These are phyloP conservation scores for Engystomops pustulosus DNA, from an alignment of 2,113 vertebrate genomes.

Conservation along the genomic window DNA sequence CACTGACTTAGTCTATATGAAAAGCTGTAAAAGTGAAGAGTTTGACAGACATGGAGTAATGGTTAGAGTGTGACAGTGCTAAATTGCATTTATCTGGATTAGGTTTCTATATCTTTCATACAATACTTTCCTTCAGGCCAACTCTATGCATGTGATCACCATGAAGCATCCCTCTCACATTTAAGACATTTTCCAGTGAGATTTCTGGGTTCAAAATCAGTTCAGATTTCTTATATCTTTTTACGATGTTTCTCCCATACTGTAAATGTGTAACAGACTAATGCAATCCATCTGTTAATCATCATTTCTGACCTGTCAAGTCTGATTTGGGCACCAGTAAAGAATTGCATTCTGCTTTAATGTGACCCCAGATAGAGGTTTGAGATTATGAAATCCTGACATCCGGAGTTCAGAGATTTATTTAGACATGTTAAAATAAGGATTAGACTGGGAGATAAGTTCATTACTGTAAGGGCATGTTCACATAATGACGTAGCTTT, in stretches of 20 bases:
- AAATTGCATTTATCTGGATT: not conserved
- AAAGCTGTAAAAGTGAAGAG: not conserved
- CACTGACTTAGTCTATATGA: not conserved
- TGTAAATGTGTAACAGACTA: not conserved
- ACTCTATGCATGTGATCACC: too few species aligned
- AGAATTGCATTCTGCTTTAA: constrained; percentile 19
- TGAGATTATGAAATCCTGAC: not conserved
- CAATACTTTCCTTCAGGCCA: too few species aligned
- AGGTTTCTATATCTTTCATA: not conserved
- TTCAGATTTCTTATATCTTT: not conserved
- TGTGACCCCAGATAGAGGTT: rapidly evolving
- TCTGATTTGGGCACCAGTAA: constrained; percentile 40
- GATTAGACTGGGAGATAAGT: too few species aligned
- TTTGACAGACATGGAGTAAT: not conserved
- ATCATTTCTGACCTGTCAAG: not conserved
- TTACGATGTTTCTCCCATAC: constrained; percentile 2
- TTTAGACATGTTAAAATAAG: too few species aligned
- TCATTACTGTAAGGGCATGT: too few species aligned
- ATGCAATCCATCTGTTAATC: constrained; percentile 45
- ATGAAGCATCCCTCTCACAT: not conserved
- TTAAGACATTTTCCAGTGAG: not conserved
- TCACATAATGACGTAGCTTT: too few species aligned
- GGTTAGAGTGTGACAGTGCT: not conserved
- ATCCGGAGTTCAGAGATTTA: too few species aligned
- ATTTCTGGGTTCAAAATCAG: constrained; percentile 24